phyloP scores from a whole-genome alignment of 2,797 vertebrate genomes.

The Mormyrus proboscirostris region DNA sequence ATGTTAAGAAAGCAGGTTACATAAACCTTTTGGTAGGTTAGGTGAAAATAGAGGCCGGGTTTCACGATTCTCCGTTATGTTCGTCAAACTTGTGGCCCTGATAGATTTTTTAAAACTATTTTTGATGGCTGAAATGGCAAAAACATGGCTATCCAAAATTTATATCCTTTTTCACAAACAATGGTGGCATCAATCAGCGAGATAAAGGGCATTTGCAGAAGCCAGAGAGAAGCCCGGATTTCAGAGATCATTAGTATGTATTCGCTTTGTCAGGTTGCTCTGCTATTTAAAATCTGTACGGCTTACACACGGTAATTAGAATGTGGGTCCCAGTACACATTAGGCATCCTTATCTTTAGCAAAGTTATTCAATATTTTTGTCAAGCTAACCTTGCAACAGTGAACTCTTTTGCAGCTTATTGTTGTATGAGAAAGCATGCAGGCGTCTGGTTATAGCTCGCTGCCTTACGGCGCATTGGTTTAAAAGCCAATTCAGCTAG shows the following conservation, averaged over 20 bases:
- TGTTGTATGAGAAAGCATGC: neutral
- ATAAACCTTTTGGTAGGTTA: neutral
- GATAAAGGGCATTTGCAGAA: neutral
- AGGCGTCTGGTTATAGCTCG: neutral
- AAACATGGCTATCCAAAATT: neutral
- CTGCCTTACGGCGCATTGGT: neutral
- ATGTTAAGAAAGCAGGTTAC: neutral
- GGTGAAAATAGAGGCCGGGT: neutral
- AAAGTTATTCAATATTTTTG: neutral
- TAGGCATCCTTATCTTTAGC: neutral
- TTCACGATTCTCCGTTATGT: neutral
- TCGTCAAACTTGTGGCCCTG: neutral
- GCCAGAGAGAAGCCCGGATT: neutral
- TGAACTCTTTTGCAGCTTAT: neutral
- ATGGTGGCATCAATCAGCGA: neutral
- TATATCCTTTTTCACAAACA: neutral
- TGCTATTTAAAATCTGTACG: neutral
- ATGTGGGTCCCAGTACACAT: constrained; percentile 2
- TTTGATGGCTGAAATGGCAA: neutral
- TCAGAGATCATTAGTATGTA: neutral
- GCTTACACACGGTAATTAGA: constrained; percentile 2
- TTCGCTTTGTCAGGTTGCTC: neutral
- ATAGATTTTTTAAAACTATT: neutral
- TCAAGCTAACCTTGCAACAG: neutral
- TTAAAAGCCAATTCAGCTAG: neutral